Percentiles rank a stretch among this genome's conserved stretches.
These are phyloP conservation scores for Xestia ashworthii DNA, from an alignment of 2,888 invertebrate species.

Conservation along the genomic window DNA sequence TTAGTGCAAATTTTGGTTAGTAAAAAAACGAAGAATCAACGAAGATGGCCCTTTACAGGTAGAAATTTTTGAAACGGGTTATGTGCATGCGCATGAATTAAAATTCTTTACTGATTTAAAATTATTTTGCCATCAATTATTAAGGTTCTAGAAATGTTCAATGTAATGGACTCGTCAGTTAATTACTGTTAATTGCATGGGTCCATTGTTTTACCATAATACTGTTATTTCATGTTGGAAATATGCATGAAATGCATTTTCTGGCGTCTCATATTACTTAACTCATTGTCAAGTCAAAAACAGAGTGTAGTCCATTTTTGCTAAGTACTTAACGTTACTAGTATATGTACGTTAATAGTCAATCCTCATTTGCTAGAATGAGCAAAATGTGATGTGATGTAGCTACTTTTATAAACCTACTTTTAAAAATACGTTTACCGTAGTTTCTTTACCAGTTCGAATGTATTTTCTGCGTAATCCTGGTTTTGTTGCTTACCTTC, in stretches of 20 bases:
- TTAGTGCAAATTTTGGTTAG: constrained; percentile 71
- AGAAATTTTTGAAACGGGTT: constrained; percentile 57
- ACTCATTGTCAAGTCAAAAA: constrained; percentile 3
- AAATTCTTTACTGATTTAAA: background rate
- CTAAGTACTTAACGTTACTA: constrained; percentile 17
- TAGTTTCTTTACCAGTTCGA: constrained; percentile 4
- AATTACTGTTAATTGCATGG: constrained; percentile 16
- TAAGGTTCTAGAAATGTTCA: background rate
- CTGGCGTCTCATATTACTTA: background rate
- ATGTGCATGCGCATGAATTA: constrained; percentile 40
- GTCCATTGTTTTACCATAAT: constrained; percentile 7
- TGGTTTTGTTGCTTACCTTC: background rate
- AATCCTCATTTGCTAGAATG: constrained; percentile 6
- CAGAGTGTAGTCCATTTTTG: constrained; percentile 15
- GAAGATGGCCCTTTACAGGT: constrained; percentile 87
- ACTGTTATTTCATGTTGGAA: constrained; percentile 8
- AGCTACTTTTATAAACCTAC: no score
- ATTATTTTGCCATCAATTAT: background rate
- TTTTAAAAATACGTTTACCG: background rate
- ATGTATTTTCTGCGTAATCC: background rate
- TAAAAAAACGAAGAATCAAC: constrained; percentile 73
- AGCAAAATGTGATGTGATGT: background rate
- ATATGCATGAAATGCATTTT: constrained; percentile 14
- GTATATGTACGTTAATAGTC: no score
- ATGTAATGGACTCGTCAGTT: constrained; percentile 1